Evolutionary conservation across 2,888 invertebrate genomes (phyloP).

Genomic region (Caenorhabditis sp.): DNA sequence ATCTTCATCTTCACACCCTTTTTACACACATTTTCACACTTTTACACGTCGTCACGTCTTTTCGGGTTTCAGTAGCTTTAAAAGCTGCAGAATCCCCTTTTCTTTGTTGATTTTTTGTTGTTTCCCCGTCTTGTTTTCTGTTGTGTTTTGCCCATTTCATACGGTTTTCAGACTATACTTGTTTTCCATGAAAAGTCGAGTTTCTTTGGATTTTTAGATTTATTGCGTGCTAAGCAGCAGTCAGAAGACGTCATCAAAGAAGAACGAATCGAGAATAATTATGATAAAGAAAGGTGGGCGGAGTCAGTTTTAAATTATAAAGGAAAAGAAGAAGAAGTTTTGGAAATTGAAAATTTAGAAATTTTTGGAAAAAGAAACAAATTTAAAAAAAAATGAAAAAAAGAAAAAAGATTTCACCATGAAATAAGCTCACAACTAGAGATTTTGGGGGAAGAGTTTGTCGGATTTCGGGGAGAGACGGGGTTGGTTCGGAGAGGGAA

Average conservation of each 20-base stretch:
- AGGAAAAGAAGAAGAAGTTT: conserved; percentile 13
- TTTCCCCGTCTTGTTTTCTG: not conserved
- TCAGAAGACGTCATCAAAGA: too few species aligned
- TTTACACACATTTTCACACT: not conserved
- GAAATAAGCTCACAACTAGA: conserved; percentile 70
- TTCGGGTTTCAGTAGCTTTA: not conserved
- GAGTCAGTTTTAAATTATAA: conserved; percentile 25
- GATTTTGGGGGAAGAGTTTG: conserved; percentile 39
- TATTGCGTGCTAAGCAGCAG: conserved; percentile 58
- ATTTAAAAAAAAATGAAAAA: not conserved
- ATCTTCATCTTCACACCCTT: not conserved
- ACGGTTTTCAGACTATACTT: not conserved
- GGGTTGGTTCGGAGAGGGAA: conserved; percentile 10
- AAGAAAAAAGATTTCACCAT: conserved; percentile 49
- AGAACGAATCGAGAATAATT: conserved; percentile 32
- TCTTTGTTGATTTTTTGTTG: conserved; percentile 3
- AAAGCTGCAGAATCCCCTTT: not conserved
- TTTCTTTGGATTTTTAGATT: not conserved
- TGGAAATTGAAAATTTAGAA: too few species aligned
- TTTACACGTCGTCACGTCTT: not conserved
- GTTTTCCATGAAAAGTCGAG: not conserved
- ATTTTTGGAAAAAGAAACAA: too few species aligned
- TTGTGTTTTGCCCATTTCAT: not conserved
- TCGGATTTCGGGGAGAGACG: conserved; percentile 17
- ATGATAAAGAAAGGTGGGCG: conserved; percentile 25